phyloP scores from a whole-genome alignment of 2,888 invertebrate species.

The Ptychoptera contaminata region DNA sequence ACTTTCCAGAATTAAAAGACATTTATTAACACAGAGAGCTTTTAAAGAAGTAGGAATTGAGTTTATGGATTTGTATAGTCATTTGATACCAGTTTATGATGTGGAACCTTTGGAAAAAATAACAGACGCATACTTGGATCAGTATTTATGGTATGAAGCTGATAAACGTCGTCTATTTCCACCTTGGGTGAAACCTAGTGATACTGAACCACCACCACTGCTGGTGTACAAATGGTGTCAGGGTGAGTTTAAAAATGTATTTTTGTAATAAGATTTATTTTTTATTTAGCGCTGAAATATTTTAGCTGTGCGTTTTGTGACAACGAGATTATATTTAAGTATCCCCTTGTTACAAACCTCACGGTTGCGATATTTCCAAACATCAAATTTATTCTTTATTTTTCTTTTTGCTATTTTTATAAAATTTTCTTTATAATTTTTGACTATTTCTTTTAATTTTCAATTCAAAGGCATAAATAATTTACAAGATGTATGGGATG shows the following conservation, averaged over 20 bases:
- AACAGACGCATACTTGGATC: conserved; percentile 98
- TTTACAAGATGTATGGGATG: conserved; percentile 97
- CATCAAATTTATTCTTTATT: conserved; percentile 6
- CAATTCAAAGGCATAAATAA: conserved; percentile 68
- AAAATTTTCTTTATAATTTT: background rate
- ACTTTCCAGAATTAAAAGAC: conserved; percentile 95
- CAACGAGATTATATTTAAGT: conserved; percentile 42
- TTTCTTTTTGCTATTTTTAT: background rate
- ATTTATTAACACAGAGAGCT: conserved; percentile 92
- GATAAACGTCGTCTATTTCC: conserved; percentile 94
- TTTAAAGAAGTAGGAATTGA: conserved; percentile 99
- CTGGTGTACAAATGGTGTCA: conserved; percentile 98
- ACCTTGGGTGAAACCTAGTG: conserved; percentile 98
- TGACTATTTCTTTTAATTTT: background rate
- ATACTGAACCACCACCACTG: conserved; percentile 88
- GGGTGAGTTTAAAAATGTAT: conserved; percentile 36
- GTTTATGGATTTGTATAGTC: conserved; percentile 99
- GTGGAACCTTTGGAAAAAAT: conserved; percentile 99
- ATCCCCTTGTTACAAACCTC: conserved; percentile 58
- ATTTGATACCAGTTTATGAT: conserved; percentile 96
- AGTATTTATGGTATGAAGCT: conserved; percentile 99
- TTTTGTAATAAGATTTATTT: background rate
- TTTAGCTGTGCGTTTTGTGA: conserved; percentile 47
- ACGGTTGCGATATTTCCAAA: conserved; percentile 33
- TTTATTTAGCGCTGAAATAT: conserved; percentile 12